Evolutionary conservation across 2,113 vertebrate species (phyloP).

Genomic region (Malurus alboscapulatus): DNA sequence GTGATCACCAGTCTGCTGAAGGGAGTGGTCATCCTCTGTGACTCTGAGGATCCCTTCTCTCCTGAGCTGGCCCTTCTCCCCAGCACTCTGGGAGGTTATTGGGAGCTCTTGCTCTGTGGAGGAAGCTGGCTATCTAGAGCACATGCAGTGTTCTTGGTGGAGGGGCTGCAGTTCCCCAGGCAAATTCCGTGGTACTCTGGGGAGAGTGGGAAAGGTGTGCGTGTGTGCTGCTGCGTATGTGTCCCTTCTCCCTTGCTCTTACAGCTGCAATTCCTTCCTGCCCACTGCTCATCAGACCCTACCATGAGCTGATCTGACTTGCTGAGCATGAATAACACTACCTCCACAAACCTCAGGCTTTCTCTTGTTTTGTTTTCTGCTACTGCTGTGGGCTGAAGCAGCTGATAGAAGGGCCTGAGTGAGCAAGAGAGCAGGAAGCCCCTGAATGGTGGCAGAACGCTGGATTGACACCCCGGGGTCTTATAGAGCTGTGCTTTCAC

Average conservation of each 20-base stretch:
- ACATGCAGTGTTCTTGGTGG: background rate
- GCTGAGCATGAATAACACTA: rapidly evolving
- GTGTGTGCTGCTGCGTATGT: rapidly evolving
- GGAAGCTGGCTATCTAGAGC: background rate
- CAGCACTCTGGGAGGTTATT: background rate
- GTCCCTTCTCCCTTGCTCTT: background rate
- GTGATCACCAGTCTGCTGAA: background rate
- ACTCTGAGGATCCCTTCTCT: background rate
- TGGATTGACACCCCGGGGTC: background rate
- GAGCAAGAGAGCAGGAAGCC: background rate
- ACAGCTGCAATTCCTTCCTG: background rate
- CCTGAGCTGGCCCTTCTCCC: background rate
- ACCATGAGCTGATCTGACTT: background rate
- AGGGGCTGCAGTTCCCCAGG: background rate
- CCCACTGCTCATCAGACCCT: background rate
- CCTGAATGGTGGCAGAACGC: rapidly evolving
- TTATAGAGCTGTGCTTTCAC: background rate
- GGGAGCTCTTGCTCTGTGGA: background rate
- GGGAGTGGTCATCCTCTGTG: rapidly evolving
- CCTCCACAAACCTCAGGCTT: too few species aligned
- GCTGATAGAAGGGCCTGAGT: rapidly evolving
- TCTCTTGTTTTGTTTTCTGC: background rate
- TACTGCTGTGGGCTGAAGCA: background rate
- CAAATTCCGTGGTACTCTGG: background rate
- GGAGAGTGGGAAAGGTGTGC: background rate